A percentile compares a stretch with the other conserved stretches of the same genome.
Conservation (phyloP, 1,140 invertebrate species). For the Drosophila pseudoananassae region DNA sequence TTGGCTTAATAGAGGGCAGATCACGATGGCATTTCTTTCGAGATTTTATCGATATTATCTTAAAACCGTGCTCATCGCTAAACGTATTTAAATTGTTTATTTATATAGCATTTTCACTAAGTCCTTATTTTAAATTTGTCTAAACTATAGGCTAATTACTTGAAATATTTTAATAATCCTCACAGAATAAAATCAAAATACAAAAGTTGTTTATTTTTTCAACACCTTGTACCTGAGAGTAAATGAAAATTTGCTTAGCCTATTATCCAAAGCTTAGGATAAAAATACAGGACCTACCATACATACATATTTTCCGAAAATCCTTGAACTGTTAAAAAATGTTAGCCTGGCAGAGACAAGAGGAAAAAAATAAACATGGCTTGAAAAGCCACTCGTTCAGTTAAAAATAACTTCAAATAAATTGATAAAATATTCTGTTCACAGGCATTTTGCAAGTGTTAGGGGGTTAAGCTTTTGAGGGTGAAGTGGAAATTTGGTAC, state of each 20-base stretch:
- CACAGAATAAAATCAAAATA: not conserved
- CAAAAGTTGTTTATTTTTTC: not conserved
- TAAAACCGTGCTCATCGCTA: too few relatives aligned
- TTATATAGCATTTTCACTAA: too few relatives aligned
- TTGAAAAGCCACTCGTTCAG: not conserved
- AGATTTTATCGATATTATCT: too few relatives aligned
- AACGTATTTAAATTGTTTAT: too few relatives aligned
- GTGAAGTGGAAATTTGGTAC: slow-evolving; percentile 12
- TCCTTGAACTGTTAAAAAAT: not conserved
- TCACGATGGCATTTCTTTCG: too few relatives aligned
- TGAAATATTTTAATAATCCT: too few relatives aligned
- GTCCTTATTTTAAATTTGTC: too few relatives aligned
- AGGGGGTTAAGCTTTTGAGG: slow-evolving; percentile 25
- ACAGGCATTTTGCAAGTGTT: slow-evolving; percentile 24
- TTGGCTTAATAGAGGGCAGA: too few relatives aligned
- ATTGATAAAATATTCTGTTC: slow-evolving; percentile 29
- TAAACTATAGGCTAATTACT: too few relatives aligned
- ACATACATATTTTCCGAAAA: too few relatives aligned
- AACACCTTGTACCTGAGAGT: not conserved
- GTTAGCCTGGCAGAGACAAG: not conserved
- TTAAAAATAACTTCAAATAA: slow-evolving; percentile 7
- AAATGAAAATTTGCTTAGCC: not conserved
- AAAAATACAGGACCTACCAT: not conserved
- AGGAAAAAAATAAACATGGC: not conserved
- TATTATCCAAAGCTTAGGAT: not conserved